These are phyloP conservation scores for Leptinotarsa texana DNA, from an alignment of 1,140 invertebrate species.

Conservation along the genomic window DNA sequence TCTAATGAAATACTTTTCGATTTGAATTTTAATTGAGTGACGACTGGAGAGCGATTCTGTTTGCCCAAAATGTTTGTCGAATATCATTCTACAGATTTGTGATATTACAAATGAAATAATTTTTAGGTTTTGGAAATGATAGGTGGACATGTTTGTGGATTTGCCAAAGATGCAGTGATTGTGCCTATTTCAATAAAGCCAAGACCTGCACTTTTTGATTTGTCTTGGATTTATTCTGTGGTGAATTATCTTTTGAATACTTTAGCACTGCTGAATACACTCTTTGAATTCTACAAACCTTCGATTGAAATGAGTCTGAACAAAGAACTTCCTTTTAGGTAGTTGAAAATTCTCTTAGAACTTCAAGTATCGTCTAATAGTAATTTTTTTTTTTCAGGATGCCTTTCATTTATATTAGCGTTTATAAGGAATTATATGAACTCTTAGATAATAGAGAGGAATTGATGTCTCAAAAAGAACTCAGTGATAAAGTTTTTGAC, in stretches of 20 bases:
- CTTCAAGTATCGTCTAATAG: too few species aligned
- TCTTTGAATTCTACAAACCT: constrained; percentile 43
- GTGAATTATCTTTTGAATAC: constrained; percentile 43
- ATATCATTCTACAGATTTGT: too few species aligned
- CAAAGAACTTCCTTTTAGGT: constrained; percentile 44
- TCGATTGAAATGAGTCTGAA: constrained; percentile 36
- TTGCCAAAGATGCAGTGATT: constrained; percentile 39
- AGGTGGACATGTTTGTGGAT: constrained; percentile 46
- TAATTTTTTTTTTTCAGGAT: constrained; percentile 37
- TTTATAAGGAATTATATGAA: constrained; percentile 45
- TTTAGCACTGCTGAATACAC: constrained; percentile 37
- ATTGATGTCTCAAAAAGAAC: constrained; percentile 26
- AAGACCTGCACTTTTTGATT: constrained; percentile 45
- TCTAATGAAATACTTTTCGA: too few species aligned
- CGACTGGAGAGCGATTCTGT: too few species aligned
- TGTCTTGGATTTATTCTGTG: constrained; percentile 50
- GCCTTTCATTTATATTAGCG: constrained; percentile 45
- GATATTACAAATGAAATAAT: neutral
- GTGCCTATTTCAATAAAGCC: constrained; percentile 45
- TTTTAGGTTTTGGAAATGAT: constrained; percentile 51
- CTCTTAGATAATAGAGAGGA: constrained; percentile 41
- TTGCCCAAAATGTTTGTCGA: too few species aligned
- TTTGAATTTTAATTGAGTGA: too few species aligned
- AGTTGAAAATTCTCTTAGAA: neutral
- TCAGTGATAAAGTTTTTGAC: constrained; percentile 41